A percentile compares a stretch with the other conserved stretches of the same genome.
Conservation (phyloP, 1,140 invertebrate species). For the Artemia franciscana region DNA sequence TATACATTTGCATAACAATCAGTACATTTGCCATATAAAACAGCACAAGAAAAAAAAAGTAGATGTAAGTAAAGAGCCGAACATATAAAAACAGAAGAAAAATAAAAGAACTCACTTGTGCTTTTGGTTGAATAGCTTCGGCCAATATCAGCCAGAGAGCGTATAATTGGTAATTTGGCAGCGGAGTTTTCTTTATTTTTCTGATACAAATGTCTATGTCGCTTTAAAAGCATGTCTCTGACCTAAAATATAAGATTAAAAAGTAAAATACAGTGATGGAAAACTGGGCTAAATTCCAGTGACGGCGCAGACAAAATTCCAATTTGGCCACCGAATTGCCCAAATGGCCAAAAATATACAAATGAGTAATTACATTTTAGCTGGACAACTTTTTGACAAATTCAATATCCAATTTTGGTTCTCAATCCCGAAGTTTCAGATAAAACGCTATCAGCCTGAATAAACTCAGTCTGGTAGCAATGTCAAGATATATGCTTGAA, state of each 20-base stretch:
- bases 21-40: background rate
- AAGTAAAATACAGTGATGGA: background rate
- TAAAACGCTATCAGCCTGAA: too few relatives aligned
- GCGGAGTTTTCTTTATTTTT: constrained; percentile 10
- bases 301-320: too few relatives aligned
- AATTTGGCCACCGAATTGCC: too few relatives aligned
- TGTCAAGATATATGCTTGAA: too few relatives aligned
- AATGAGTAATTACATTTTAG: too few relatives aligned
- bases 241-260: constrained; percentile 23
- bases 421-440: too few relatives aligned
- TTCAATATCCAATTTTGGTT: too few relatives aligned
- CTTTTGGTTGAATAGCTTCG: constrained; percentile 76
- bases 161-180: constrained; percentile 52
- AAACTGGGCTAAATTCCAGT: too few relatives aligned
- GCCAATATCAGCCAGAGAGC: constrained; percentile 88
- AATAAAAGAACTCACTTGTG: constrained; percentile 44
- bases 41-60: constrained; percentile 2
- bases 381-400: too few relatives aligned
- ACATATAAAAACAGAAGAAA: background rate
- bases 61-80: background rate
- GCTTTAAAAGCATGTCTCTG: constrained; percentile 60
- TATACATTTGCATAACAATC: too few relatives aligned
- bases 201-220: constrained; percentile 88
- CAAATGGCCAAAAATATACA: too few relatives aligned
- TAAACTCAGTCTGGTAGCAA: too few relatives aligned